These are phyloP conservation scores for Macheiramphus alcinus DNA, from an alignment of 2,113 vertebrate species.

Conservation along the genomic window DNA sequence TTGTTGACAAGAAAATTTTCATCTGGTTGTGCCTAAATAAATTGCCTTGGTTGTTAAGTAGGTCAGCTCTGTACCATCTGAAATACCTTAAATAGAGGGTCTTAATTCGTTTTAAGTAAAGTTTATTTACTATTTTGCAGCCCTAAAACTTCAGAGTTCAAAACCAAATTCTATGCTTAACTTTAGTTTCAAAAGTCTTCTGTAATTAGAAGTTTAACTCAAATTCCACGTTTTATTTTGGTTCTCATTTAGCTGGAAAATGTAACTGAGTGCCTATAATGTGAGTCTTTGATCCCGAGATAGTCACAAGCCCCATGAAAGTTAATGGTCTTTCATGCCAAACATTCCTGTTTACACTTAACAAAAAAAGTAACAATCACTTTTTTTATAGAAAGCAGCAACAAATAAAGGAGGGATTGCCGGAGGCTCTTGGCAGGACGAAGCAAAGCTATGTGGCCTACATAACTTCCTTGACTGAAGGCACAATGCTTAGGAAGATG, in stretches of 20 bases:
- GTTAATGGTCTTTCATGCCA: background rate
- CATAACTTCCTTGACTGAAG: background rate
- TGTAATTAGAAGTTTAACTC: background rate
- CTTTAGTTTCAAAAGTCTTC: background rate
- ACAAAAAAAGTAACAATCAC: background rate
- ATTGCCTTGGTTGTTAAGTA: background rate
- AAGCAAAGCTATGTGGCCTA: background rate
- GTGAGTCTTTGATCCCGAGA: background rate
- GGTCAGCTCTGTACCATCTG: background rate
- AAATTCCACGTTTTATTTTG: conserved; percentile 2
- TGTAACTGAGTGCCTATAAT: background rate
- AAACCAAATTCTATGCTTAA: background rate
- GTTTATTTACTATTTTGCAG: background rate
- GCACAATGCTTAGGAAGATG: background rate
- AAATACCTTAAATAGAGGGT: background rate
- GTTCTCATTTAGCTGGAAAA: background rate
- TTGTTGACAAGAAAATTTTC: background rate
- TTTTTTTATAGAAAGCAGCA: background rate
- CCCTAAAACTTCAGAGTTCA: background rate
- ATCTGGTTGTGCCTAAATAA: background rate
- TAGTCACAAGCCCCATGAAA: background rate
- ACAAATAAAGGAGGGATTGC: background rate
- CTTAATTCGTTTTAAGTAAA: background rate
- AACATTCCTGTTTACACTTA: background rate
- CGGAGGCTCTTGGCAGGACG: background rate